phyloP scores from a whole-genome alignment of 2,113 vertebrate genomes.

The Crotalus horridus region DNA sequence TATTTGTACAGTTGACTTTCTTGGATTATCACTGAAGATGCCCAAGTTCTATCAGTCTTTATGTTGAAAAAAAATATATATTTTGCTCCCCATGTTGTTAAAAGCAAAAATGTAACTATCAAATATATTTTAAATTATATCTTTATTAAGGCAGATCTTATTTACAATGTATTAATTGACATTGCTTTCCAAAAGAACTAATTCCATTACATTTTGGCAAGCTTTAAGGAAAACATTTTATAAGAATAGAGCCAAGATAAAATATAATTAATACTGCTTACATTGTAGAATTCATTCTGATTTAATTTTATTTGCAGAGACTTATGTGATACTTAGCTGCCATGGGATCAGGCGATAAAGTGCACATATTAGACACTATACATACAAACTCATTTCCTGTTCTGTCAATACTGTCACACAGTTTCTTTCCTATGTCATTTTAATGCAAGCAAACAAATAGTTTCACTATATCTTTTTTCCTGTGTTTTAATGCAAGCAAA shows the following conservation, averaged over 20 bases:
- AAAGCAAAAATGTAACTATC: background rate
- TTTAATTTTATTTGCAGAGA: background rate
- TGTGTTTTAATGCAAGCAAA: background rate
- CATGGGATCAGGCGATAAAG: background rate
- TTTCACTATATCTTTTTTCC: background rate
- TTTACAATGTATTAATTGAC: background rate
- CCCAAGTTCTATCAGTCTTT: background rate
- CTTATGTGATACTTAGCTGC: background rate
- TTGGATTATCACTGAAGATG: background rate
- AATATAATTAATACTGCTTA: background rate
- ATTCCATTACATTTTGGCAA: background rate
- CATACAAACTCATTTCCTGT: background rate
- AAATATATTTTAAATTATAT: background rate
- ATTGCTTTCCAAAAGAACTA: background rate
- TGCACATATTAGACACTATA: background rate
- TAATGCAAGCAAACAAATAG: background rate
- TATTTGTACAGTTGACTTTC: background rate
- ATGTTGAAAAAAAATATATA: background rate
- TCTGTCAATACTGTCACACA: background rate
- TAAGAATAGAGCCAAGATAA: background rate
- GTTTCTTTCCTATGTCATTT: background rate
- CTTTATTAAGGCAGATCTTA: background rate
- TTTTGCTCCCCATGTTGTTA: background rate
- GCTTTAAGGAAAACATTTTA: background rate
- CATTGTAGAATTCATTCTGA: background rate